Evolutionary conservation across 2,888 invertebrate species (phyloP), one percentile per base, ranked within the genome.

Genomic region (Drosophila setosimentum): DNA sequence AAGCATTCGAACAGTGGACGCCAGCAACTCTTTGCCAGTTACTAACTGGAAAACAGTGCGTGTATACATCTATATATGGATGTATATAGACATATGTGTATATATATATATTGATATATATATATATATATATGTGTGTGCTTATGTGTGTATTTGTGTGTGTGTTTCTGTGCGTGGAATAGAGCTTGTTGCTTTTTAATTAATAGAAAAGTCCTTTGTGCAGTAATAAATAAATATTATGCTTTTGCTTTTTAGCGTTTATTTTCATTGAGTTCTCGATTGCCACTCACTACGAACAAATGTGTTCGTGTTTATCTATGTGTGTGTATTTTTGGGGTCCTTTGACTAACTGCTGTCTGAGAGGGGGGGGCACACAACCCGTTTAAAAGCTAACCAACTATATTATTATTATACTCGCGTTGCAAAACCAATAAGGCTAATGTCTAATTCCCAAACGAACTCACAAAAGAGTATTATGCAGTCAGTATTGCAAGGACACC

Each of bases 121-220:
- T 5, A 5, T 11, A 2, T 45, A 7, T 42, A 3, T 37, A 7
- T 6, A 2, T 10, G 18, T 37, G 16, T 16, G 6, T 21, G 1
- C 55, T 42, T 61, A 16, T 42, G 50, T 68, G 53, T 66, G 33
- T 63, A 60, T 51, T 42, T 57, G 60, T 42, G 57, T 42, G 58
- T 68, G 65, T 59, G 58, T 63, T 45, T 68, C 63, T 42, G 45
- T 45, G 59, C 55, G 37, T 59, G 48, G 42, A 33, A 62, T 49
- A 71, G 75, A 74, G 81, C 88, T 91, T 91, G 92, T 92, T 92
- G 91, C 91, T 91, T 92, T 92, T 92, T 92, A 92, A 92, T 92
- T 92, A 92, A 91, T 91, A 92, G 91, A 90, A 88, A 91, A 91
- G 91, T 91, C 92, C 90, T 92, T 92, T 92, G 91, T 91, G 84